Percentiles rank a stretch among this genome's conserved stretches.
These are phyloP conservation scores for Bucorvus abyssinicus DNA, from an alignment of 2,797 vertebrate genomes.

Conservation along the genomic window DNA sequence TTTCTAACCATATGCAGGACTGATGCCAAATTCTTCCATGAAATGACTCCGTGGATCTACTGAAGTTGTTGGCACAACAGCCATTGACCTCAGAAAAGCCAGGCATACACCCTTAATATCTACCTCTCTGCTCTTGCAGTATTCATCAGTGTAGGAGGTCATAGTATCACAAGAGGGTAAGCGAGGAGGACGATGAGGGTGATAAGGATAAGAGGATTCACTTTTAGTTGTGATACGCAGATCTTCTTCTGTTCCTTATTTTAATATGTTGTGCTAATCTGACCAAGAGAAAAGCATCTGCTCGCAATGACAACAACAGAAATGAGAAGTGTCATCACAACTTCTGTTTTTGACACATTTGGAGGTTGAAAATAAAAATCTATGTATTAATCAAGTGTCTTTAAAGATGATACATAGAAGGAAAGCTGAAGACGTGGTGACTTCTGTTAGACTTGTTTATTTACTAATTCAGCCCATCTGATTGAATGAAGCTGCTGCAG, in stretches of 20 bases:
- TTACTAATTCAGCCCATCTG: not conserved
- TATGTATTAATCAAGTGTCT: not conserved
- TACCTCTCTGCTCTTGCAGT: not conserved
- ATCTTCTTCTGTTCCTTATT: not conserved
- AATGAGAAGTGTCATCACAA: not conserved
- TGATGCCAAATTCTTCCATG: constrained; percentile 14
- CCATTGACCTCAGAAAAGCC: constrained; percentile 43
- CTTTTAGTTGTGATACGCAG: not conserved
- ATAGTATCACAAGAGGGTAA: constrained; percentile 4
- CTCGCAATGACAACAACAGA: not conserved
- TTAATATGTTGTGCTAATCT: not conserved
- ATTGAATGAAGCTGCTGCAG: not conserved
- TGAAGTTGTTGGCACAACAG: constrained; percentile 63
- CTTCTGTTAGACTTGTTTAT: not conserved
- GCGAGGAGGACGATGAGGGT: constrained; percentile 46
- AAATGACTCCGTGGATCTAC: constrained; percentile 25
- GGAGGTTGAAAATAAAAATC: not conserved
- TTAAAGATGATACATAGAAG: not conserved
- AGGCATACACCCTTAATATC: constrained; percentile 5
- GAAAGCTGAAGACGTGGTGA: not conserved
- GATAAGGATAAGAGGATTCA: constrained; percentile 13
- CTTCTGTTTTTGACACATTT: not conserved
- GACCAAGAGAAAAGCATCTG: not conserved
- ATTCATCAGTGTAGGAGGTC: constrained; percentile 55
- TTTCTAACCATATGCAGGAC: not conserved